A percentile compares a stretch with the other conserved stretches of the same genome.
These are phyloP conservation scores for Saturnia japonica DNA, from an alignment of 2,888 invertebrate genomes.

Conservation along the genomic window DNA sequence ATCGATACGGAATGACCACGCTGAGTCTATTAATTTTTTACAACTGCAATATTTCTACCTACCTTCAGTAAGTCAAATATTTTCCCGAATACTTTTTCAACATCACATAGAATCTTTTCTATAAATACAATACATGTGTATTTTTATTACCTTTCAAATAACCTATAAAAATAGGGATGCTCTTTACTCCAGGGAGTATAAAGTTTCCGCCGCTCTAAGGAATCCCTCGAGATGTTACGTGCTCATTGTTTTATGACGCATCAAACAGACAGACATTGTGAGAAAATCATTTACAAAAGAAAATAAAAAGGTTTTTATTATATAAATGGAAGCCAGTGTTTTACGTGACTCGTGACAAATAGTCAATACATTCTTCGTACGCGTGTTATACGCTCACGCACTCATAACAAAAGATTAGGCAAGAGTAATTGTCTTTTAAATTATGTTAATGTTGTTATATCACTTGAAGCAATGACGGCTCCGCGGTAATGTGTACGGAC, in stretches of 20 bases:
- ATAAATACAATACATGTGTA: neutral
- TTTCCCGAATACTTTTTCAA: neutral
- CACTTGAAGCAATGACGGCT: no score
- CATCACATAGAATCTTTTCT: neutral
- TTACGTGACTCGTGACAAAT: conserved; percentile 1
- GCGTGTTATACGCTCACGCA: no score
- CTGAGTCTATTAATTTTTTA: neutral
- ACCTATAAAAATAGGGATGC: neutral
- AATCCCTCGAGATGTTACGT: conserved; percentile 5
- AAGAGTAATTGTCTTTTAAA: no score
- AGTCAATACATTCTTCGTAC: neutral
- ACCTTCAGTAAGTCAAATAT: neutral
- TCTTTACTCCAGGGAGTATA: neutral
- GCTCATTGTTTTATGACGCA: neutral
- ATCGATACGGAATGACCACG: neutral
- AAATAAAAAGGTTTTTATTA: conserved; percentile 4
- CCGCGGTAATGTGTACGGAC: no score
- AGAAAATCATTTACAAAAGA: neutral
- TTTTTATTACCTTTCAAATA: conserved; percentile 3
- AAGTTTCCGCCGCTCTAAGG: neutral
- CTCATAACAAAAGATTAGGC: no score
- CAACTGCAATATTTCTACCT: neutral
- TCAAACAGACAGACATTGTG: neutral
- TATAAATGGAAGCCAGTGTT: neutral
- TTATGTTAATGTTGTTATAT: no score